A percentile compares a stretch with the other conserved stretches of the same genome.
Conservation (phyloP, 2,888 invertebrate species). For the Leuctra nigra region DNA sequence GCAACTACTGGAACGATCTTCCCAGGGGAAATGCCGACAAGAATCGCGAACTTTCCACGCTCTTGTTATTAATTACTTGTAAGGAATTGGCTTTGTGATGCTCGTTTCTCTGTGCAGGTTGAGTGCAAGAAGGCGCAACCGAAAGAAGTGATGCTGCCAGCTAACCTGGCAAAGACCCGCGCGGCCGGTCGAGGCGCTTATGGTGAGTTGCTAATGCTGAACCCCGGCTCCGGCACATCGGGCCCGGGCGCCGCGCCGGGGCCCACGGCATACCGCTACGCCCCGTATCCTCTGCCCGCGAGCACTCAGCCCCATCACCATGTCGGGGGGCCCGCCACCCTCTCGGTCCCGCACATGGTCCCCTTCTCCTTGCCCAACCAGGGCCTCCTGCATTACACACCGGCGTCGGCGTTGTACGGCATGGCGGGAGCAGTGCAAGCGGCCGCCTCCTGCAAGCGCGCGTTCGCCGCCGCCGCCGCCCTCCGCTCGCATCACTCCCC, state of each 20-base stretch:
- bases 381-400: slow-evolving; percentile 39
- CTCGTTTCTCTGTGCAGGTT: slow-evolving; percentile 61
- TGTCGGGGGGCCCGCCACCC: slow-evolving; percentile 33
- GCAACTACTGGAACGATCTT: neutral
- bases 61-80: slow-evolving; percentile 9
- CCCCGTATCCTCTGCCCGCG: slow-evolving; percentile 55
- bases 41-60: slow-evolving; percentile 6
- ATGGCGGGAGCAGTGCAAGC: slow-evolving; percentile 40
- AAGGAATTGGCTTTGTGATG: slow-evolving; percentile 8
- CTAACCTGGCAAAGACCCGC: slow-evolving; percentile 91
- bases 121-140: slow-evolving; percentile 99
- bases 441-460: slow-evolving; percentile 41
- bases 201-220: slow-evolving; percentile 93
- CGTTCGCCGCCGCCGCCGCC: slow-evolving; percentile 52
- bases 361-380: slow-evolving; percentile 31
- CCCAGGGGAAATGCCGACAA: slow-evolving; percentile 7
- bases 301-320: slow-evolving; percentile 15
- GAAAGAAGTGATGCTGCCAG: slow-evolving; percentile 99
- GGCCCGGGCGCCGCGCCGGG: slow-evolving; percentile 33
- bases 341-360: slow-evolving; percentile 38
- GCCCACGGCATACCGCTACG: slow-evolving; percentile 48
- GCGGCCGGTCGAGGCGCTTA: slow-evolving; percentile 93
- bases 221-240: slow-evolving; percentile 43
- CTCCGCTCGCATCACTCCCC: slow-evolving; percentile 28
- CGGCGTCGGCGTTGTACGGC: slow-evolving; percentile 41